A percentile compares a stretch with the other conserved stretches of the same genome.
Evolutionary conservation across 1,140 invertebrate genomes (phyloP).

Genomic region (Bursaphelenchus mucronatus): DNA sequence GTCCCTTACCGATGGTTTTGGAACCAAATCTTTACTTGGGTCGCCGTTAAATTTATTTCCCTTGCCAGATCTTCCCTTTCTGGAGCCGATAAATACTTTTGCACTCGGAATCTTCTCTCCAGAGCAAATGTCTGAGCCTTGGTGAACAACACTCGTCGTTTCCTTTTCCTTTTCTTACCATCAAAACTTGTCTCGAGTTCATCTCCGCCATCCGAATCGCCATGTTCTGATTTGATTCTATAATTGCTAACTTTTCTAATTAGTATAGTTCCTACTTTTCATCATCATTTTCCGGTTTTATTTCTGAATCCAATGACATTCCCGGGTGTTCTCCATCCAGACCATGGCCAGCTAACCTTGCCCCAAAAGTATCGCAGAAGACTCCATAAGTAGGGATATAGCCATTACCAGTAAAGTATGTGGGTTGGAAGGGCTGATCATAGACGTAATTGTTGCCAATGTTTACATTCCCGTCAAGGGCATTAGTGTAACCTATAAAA

Average conservation of each 20-base stretch:
- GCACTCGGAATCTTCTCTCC: conserved; percentile 86
- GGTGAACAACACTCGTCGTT: conserved; percentile 89
- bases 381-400: neutral
- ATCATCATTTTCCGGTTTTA: conserved; percentile 11
- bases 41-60: conserved; percentile 83
- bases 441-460: conserved; percentile 12
- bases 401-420: neutral
- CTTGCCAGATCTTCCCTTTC: conserved; percentile 90
- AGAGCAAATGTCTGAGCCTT: conserved; percentile 94
- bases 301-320: neutral
- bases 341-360: neutral
- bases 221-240: conserved; percentile 14
- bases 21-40: conserved; percentile 71
- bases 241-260: neutral
- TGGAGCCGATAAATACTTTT: conserved; percentile 87
- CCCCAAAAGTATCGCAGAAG: neutral
- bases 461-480: conserved; percentile 1
- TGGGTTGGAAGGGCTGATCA: conserved; percentile 6
- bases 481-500: conserved; percentile 2
- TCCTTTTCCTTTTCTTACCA: conserved; percentile 65
- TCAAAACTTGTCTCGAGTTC: conserved; percentile 16
- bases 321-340: neutral
- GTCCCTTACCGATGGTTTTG: conserved; percentile 60
- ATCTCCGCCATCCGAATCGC: conserved; percentile 20
- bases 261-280: conserved; percentile 12